Conservation (phyloP, 2,113 vertebrate species). For the Myocastor coypus region DNA sequence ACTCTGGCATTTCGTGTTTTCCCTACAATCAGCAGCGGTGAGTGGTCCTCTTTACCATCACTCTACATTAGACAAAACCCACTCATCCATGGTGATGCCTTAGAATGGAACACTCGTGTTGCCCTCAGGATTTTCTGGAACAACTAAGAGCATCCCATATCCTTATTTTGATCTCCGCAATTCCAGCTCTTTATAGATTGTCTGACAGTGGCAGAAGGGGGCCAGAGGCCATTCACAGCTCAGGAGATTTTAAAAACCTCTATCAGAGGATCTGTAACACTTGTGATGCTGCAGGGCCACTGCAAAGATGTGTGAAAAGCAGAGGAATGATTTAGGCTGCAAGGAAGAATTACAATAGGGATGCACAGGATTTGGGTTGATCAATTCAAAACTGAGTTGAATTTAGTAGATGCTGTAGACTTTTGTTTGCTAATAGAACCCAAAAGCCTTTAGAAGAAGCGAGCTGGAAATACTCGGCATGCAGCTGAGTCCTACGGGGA, state of each 20-base stretch:
- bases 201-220: conserved; percentile 60
- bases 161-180: conserved; percentile 72
- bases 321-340: conserved; percentile 75
- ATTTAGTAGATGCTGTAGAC: conserved; percentile 75
- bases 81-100: conserved; percentile 52
- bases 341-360: conserved; percentile 76
- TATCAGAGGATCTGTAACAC: conserved; percentile 67
- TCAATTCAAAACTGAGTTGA: conserved; percentile 72
- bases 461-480: neutral
- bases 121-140: conserved; percentile 30
- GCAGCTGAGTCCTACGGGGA: neutral
- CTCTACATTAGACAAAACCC: conserved; percentile 33
- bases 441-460: conserved; percentile 2
- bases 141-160: conserved; percentile 59
- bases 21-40: neutral
- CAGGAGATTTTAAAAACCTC: conserved; percentile 65
- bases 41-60: conserved; percentile 26
- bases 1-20: neutral
- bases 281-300: conserved; percentile 63
- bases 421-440: conserved; percentile 57
- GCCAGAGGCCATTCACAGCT: conserved; percentile 50
- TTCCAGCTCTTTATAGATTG: conserved; percentile 62
- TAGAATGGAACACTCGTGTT: conserved; percentile 46
- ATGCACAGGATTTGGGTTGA: conserved; percentile 74
- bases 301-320: conserved; percentile 74